Base-by-base conservation (phyloP, 2,113 vertebrate species). In the Gymnorhina tibicen region DNA sequence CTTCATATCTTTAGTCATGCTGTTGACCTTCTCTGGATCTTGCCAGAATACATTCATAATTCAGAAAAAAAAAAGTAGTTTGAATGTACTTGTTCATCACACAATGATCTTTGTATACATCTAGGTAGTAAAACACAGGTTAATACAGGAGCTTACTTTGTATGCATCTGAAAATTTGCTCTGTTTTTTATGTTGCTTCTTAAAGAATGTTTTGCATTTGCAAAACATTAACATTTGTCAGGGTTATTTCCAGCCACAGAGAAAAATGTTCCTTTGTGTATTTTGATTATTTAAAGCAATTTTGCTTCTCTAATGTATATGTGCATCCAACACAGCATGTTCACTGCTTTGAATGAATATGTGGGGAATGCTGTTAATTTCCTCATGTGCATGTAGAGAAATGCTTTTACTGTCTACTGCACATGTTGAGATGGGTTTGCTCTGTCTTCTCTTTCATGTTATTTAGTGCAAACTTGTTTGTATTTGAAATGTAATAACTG, bases 281-380 rank as follows among this genome's bases (percentile, higher is more conserved):
- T 98, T 98, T 97, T 97, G 97, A 98, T 98, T 98, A 98, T 98
- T 98, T 97, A 98, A 98, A 97, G 96, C 95, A 97, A 97, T 97
- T 98, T 97, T 98, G 91, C 95, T 98, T 97, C 97, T 96, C 94
- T 97, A 96, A 97, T 98, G 85, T 27, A 9, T 95, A 89, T 95
- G 84, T 95, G 89, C 76, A 68, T 88, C 95, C 97, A 97, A 94
- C 96, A 95, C 92, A 97, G 97, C 97, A 91, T 97, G 97, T 89
- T 96, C 93, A 93, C 95, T 91, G 76, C 96, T 93, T 95, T 95
- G 97, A 97, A 94, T 96, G 95, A 96, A 93, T 91, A 91, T 96
- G 85, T 83, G 73, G 95, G 92, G 93, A 97, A 95, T 81, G 95
- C 91, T 96, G 93, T 96, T 97, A 95, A 97, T 97, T 97, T 97